Percentiles rank a stretch among this genome's conserved stretches.
Conservation (phyloP, 2,888 invertebrate genomes). For the Meta bourneti region DNA sequence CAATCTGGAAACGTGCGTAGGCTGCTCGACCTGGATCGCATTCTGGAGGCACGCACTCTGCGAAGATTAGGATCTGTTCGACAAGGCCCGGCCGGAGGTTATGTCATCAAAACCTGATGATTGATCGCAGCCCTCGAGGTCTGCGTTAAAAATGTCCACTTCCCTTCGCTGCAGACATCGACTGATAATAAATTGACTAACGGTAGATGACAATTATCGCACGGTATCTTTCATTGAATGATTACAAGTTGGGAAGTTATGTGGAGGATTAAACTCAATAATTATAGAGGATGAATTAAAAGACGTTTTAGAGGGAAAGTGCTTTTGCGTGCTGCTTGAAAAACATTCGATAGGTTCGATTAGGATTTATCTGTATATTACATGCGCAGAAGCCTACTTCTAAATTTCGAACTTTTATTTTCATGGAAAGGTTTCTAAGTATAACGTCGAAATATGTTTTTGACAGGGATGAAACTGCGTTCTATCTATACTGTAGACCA, state of each 20-base stretch:
- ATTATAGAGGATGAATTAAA: slow-evolving; percentile 22
- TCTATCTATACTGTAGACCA: too few species aligned
- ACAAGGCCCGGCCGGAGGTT: slow-evolving; percentile 40
- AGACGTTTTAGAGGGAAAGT: too few species aligned
- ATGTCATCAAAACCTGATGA: slow-evolving; percentile 57
- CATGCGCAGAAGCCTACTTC: too few species aligned
- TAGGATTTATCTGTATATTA: too few species aligned
- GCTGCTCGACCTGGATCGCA: too few species aligned
- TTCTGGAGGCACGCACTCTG: slow-evolving; percentile 11
- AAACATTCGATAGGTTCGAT: too few species aligned
- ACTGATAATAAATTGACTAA: slow-evolving; percentile 36
- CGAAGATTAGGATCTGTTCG: slow-evolving; percentile 54
- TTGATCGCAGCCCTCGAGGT: slow-evolving; percentile 49
- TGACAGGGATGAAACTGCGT: too few species aligned
- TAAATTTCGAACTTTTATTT: too few species aligned
- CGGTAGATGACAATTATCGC: slow-evolving; percentile 24
- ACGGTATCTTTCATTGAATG: slow-evolving; percentile 42
- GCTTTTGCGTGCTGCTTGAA: too few species aligned
- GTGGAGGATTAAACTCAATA: slow-evolving; percentile 20
- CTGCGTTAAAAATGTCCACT: slow-evolving; percentile 23
- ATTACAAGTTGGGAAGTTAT: slow-evolving; percentile 23
- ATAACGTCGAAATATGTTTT: too few species aligned
- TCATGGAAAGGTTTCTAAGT: too few species aligned
- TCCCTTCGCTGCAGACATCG: background rate
- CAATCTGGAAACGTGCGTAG: too few species aligned